A percentile compares a stretch with the other conserved stretches of the same genome.
phyloP scores from a whole-genome alignment of 2,113 vertebrate genomes.

The Lampris incognitus region DNA sequence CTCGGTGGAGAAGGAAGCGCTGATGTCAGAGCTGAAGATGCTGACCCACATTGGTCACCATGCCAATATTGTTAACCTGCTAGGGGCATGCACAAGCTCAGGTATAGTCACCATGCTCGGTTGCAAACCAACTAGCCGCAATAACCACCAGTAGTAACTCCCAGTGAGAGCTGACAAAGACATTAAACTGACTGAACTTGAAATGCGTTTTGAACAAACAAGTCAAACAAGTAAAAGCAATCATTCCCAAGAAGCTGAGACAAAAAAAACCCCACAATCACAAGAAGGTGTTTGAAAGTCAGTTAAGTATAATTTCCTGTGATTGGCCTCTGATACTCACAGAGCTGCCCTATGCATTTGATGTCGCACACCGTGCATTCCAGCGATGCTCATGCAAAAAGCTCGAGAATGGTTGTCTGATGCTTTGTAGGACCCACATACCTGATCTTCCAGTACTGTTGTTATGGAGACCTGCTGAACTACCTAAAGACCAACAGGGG shows the following conservation, averaged over 20 bases:
- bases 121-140: background rate
- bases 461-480: conserved; percentile 93
- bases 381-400: background rate
- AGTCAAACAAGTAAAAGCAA: no score
- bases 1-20: conserved; percentile 89
- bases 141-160: background rate
- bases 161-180: background rate
- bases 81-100: conserved; percentile 91
- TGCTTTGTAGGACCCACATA: conserved; percentile 88
- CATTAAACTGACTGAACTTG: background rate
- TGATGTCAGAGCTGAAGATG: conserved; percentile 99
- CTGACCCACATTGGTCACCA: conserved; percentile 92
- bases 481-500: conserved; percentile 92
- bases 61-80: conserved; percentile 93
- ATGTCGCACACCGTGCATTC: background rate
- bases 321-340: no score
- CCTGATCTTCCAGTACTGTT: conserved; percentile 97
- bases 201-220: background rate
- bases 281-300: background rate
- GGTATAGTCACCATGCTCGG: conserved; percentile 76
- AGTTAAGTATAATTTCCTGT: background rate
- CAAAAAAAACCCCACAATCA: background rate
- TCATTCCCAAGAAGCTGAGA: background rate
- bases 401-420: background rate
- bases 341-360: no score